A percentile compares a stretch with the other conserved stretches of the same genome.
These are phyloP conservation scores for Hartigia nigra DNA, from an alignment of 2,888 invertebrate genomes.

Conservation along the genomic window DNA sequence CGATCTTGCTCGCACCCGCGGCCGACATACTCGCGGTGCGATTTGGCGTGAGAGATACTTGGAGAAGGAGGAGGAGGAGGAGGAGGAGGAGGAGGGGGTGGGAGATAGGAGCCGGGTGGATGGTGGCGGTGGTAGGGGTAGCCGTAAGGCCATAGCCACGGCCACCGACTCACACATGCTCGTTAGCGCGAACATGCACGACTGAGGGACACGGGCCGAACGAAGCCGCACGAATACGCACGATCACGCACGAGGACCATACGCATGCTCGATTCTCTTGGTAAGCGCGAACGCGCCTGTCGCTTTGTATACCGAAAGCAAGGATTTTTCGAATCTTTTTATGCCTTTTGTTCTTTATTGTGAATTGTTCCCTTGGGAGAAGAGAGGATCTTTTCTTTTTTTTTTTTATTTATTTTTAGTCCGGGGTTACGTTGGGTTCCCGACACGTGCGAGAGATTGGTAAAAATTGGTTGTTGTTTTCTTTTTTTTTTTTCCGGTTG, in stretches of 20 bases:
- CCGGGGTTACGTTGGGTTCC: neutral
- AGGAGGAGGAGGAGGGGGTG: conserved; percentile 28
- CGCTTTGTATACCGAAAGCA: neutral
- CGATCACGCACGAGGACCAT: neutral
- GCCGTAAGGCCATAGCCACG: conserved; percentile 65
- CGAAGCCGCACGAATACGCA: conserved; percentile 13
- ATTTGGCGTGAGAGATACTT: conserved; percentile 13
- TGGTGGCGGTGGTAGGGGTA: conserved; percentile 30
- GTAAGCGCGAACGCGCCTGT: neutral
- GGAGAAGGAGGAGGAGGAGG: conserved; percentile 15
- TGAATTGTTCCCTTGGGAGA: neutral
- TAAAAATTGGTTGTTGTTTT: too few species aligned
- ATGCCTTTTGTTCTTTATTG: neutral
- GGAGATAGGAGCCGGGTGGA: conserved; percentile 26
- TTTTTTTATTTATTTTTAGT: neutral
- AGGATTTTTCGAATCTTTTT: neutral
- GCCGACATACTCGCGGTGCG: conserved; percentile 24
- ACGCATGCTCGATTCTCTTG: neutral
- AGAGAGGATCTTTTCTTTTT: neutral
- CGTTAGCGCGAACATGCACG: conserved; percentile 33
- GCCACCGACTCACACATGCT: conserved; percentile 57
- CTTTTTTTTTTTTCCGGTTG: neutral
- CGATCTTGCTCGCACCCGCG: conserved; percentile 25
- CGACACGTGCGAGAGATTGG: neutral
- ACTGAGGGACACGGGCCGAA: conserved; percentile 20